phyloP scores from a whole-genome alignment of 1,140 invertebrate species.

The Euglossa dilemma region DNA sequence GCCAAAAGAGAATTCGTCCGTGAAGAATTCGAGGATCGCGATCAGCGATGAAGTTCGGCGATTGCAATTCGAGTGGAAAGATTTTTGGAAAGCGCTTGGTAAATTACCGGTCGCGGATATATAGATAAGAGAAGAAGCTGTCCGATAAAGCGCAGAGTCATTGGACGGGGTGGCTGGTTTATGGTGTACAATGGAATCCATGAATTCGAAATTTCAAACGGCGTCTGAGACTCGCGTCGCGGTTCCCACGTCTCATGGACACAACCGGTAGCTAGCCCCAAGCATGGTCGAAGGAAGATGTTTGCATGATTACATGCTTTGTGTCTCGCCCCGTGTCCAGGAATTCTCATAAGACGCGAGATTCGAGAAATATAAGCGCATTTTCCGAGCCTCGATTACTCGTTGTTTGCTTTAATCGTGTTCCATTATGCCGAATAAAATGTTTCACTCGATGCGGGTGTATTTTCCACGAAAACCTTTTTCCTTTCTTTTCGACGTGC shows the following conservation, averaged over 20 bases:
- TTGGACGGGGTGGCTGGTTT: not conserved
- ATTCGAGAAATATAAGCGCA: not conserved
- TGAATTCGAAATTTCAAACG: constrained; percentile 37
- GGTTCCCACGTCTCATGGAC: constrained; percentile 48
- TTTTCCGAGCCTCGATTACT: not conserved
- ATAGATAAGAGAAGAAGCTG: not conserved
- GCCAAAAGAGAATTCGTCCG: not conserved
- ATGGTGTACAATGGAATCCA: constrained; percentile 1
- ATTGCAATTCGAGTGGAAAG: not conserved
- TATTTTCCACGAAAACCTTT: too few species aligned
- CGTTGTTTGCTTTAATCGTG: not conserved
- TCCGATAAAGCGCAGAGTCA: constrained; percentile 2
- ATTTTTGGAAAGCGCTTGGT: not conserved
- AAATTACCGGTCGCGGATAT: not conserved
- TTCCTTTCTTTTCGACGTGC: too few species aligned
- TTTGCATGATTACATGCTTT: constrained; percentile 61
- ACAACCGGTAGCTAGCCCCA: constrained; percentile 18
- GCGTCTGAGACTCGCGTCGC: not conserved
- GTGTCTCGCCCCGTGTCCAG: constrained; percentile 27
- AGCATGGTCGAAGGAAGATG: constrained; percentile 35
- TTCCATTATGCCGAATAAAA: not conserved
- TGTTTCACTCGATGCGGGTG: not conserved
- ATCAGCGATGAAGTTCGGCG: too few species aligned
- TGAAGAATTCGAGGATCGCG: not conserved
- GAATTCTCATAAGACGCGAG: constrained; percentile 27